phyloP scores from a whole-genome alignment of 2,113 vertebrate species.

The Chaetura pelagica region DNA sequence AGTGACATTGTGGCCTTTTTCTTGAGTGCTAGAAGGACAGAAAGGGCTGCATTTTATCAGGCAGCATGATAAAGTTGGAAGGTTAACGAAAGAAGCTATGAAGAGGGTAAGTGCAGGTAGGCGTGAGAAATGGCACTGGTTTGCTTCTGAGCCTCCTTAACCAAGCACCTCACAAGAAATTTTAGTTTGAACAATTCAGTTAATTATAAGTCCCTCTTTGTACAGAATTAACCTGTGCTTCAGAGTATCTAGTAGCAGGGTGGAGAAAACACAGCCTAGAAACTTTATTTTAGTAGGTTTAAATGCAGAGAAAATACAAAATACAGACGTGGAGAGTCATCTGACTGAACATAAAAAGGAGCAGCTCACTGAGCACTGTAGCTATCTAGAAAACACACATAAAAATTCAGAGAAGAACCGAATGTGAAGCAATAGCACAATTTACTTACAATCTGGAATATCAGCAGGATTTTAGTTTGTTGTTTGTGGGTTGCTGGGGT shows the following conservation, averaged over 20 bases:
- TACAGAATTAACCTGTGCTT: constrained; percentile 40
- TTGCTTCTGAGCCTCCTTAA: background rate
- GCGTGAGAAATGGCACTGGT: accelerated
- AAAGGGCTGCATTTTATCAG: background rate
- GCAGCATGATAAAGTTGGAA: background rate
- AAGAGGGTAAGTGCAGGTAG: background rate
- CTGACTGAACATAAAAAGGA: constrained; percentile 63
- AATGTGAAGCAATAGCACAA: constrained; percentile 79
- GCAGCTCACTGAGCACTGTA: constrained; percentile 72
- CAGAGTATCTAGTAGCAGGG: background rate
- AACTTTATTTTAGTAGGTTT: constrained; percentile 29
- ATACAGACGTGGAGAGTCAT: constrained; percentile 47
- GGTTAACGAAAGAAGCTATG: background rate
- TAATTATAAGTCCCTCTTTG: constrained; percentile 49
- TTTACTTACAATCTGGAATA: constrained; percentile 84
- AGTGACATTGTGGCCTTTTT: background rate
- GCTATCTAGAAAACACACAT: constrained; percentile 73
- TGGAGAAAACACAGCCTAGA: constrained; percentile 45
- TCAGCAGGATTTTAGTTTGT: constrained; percentile 82
- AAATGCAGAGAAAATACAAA: constrained; percentile 61
- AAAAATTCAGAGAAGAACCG: constrained; percentile 73
- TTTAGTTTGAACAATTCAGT: constrained; percentile 37
- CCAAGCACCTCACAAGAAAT: constrained; percentile 10
- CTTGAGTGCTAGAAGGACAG: background rate
- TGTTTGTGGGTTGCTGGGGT: constrained; percentile 81